phyloP scores from a whole-genome alignment of 2,888 invertebrate species.

The Diachrysia chrysitis region DNA sequence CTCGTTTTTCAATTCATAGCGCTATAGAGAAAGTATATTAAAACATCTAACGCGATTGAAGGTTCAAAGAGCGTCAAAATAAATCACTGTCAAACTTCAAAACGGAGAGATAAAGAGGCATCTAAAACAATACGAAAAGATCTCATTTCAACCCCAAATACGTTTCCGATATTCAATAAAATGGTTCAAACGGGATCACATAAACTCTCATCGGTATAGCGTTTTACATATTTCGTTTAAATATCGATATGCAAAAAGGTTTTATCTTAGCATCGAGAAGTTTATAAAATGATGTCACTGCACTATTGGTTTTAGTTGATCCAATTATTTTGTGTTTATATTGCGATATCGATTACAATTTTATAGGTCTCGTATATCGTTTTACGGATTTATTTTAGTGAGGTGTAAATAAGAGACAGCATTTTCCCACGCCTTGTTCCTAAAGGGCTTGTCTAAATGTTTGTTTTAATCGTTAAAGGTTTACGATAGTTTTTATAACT shows the following conservation, averaged over 20 bases:
- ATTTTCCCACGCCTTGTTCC: constrained; percentile 13
- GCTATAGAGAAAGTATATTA: constrained; percentile 40
- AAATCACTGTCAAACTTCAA: constrained; percentile 77
- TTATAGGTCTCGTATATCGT: constrained; percentile 25
- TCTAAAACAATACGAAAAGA: constrained; percentile 78
- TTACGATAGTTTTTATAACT: not conserved
- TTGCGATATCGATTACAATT: constrained; percentile 39
- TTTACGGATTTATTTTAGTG: constrained; percentile 14
- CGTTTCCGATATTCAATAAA: constrained; percentile 85
- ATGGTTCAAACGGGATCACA: constrained; percentile 79
- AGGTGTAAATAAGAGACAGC: not conserved
- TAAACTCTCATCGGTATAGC: constrained; percentile 72
- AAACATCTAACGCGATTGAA: constrained; percentile 46
- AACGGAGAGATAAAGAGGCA: constrained; percentile 70
- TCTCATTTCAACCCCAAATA: constrained; percentile 83
- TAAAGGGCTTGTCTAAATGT: not conserved
- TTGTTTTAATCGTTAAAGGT: not conserved
- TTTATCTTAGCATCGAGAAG: constrained; percentile 61
- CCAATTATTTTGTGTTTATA: constrained; percentile 30
- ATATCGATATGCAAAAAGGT: constrained; percentile 77
- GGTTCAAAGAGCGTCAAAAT: constrained; percentile 66
- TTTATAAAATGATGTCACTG: constrained; percentile 66
- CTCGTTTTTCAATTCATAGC: constrained; percentile 21
- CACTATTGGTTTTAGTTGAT: constrained; percentile 66
- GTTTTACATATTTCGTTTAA: constrained; percentile 69